phyloP scores from a whole-genome alignment of 2,113 vertebrate genomes.

The Lagopus leucura region DNA sequence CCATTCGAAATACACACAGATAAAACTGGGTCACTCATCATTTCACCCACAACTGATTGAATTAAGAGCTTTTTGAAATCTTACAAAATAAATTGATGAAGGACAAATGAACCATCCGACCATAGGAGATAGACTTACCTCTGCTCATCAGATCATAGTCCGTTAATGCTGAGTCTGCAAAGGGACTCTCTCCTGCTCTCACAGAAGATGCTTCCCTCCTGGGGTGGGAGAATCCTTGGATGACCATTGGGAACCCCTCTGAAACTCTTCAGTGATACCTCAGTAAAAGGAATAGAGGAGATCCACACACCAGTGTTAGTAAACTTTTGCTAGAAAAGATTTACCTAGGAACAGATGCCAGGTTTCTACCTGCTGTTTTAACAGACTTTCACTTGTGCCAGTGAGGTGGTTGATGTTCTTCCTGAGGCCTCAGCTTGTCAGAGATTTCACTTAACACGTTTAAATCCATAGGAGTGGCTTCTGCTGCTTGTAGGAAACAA shows the following conservation, averaged over 20 bases:
- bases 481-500: background rate
- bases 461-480: background rate
- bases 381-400: background rate
- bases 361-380: background rate
- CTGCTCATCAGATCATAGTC: background rate
- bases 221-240: background rate
- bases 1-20: background rate
- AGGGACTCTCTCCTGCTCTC: background rate
- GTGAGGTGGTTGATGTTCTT: background rate
- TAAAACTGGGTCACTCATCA: background rate
- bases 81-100: background rate
- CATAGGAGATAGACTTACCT: background rate
- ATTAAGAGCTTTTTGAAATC: background rate
- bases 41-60: background rate
- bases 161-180: background rate
- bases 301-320: background rate
- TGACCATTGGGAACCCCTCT: background rate
- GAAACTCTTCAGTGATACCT: background rate
- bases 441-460: background rate
- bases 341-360: background rate
- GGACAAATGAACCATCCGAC: background rate
- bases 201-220: background rate
- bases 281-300: background rate
- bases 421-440: background rate
- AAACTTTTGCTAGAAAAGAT: background rate